Percentiles rank a stretch among this genome's conserved stretches.
Evolutionary conservation across 2,797 vertebrate species (phyloP).

Genomic region (Eidolon dupreanum): DNA sequence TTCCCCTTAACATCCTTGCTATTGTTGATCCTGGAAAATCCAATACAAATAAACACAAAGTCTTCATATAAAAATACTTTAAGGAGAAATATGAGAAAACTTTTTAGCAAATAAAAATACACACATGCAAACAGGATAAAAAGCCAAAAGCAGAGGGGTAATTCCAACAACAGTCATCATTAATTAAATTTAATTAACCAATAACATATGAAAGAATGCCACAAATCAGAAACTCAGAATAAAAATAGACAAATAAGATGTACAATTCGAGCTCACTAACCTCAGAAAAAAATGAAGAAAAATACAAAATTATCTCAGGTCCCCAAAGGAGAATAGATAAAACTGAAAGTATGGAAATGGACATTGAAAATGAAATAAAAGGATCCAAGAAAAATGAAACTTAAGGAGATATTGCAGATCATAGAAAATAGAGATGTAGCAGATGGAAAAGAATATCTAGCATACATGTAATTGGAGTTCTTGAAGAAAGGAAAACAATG

Average conservation of each 20-base stretch:
- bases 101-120: neutral
- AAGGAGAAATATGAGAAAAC: neutral
- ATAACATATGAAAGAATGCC: neutral
- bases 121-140: neutral
- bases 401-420: neutral
- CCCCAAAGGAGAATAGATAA: neutral
- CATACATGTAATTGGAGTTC: neutral
- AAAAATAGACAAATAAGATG: neutral
- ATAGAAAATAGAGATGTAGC: neutral
- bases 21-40: neutral
- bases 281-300: neutral
- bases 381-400: neutral
- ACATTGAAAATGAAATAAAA: neutral
- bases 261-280: neutral
- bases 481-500: neutral
- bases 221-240: neutral
- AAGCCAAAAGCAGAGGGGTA: neutral
- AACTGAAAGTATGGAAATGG: neutral
- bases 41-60: neutral
- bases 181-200: neutral
- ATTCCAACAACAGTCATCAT: neutral
- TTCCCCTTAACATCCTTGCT: neutral
- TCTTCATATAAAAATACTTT: neutral
- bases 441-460: neutral
- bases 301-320: neutral